A percentile compares a stretch with the other conserved stretches of the same genome.
Conservation (phyloP, 2,888 invertebrate species). For the Eupithecia subumbrata region DNA sequence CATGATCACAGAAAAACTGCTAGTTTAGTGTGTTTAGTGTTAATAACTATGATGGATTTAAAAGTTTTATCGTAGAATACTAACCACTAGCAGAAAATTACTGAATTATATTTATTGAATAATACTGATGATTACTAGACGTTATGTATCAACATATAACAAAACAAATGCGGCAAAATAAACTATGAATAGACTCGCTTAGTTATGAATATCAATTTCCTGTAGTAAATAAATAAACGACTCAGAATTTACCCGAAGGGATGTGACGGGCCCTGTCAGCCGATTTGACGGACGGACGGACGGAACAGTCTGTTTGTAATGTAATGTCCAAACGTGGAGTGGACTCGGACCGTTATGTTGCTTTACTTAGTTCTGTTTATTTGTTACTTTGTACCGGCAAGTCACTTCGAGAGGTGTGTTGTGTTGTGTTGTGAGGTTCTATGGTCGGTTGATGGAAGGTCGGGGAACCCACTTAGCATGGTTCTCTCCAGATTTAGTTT, state of each 20-base stretch:
- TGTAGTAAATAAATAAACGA: slow-evolving; percentile 27
- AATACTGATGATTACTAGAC: too few relatives aligned
- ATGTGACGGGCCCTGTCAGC: slow-evolving; percentile 45
- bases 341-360: slow-evolving; percentile 2
- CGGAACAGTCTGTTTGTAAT: slow-evolving; percentile 30
- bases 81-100: too few relatives aligned
- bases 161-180: neutral
- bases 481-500: neutral
- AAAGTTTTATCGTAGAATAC: too few relatives aligned
- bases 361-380: slow-evolving; percentile 3
- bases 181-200: neutral
- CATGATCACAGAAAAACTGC: too few relatives aligned
- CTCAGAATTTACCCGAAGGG: slow-evolving; percentile 28
- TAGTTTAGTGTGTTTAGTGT: too few relatives aligned
- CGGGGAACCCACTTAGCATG: neutral
- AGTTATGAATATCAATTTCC: neutral
- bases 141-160: neutral
- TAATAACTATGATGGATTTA: too few relatives aligned
- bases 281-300: slow-evolving; percentile 40
- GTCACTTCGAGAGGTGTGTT: neutral
- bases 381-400: neutral
- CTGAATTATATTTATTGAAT: too few relatives aligned
- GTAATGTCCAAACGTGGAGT: slow-evolving; percentile 25
- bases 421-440: neutral
- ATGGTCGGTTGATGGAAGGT: too few relatives aligned